Conservation (phyloP, 2,113 vertebrate species). For the Corythornis madagascariensis region DNA sequence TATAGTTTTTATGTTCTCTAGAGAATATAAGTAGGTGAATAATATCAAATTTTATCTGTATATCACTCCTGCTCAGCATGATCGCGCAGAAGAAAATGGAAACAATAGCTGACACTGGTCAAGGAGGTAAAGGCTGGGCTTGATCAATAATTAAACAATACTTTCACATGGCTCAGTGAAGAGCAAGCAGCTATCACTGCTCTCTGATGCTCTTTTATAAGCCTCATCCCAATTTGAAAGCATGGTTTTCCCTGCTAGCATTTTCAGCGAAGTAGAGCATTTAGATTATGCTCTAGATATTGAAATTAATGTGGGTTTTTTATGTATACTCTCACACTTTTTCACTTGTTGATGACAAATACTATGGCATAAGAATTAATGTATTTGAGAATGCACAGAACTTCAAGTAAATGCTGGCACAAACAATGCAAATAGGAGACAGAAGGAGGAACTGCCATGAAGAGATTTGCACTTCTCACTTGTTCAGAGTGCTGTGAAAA, state of each 20-base stretch:
- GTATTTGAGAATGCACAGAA: neutral
- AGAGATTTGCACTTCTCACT: fast-evolving
- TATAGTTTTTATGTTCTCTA: conserved; percentile 23
- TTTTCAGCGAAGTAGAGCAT: neutral
- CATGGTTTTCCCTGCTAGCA: neutral
- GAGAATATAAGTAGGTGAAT: neutral
- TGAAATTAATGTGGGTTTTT: neutral
- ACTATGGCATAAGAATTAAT: neutral
- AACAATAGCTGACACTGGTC: conserved; percentile 43
- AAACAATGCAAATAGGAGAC: neutral
- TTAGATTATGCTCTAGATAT: conserved; percentile 22
- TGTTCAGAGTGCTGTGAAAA: neutral
- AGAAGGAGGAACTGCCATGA: neutral
- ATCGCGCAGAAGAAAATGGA: conserved; percentile 31
- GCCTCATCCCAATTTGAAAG: conserved; percentile 58
- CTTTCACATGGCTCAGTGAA: conserved; percentile 7
- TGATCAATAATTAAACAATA: conserved; percentile 65
- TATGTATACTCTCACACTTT: neutral
- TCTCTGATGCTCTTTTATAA: conserved; percentile 48
- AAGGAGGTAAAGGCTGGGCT: conserved; percentile 53
- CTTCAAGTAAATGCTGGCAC: neutral
- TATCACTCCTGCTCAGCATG: neutral
- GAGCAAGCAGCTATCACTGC: neutral
- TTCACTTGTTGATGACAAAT: neutral
- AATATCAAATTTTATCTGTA: neutral